Conservation (phyloP, 2,888 invertebrate genomes). For the Troides oblongomaculatus region DNA sequence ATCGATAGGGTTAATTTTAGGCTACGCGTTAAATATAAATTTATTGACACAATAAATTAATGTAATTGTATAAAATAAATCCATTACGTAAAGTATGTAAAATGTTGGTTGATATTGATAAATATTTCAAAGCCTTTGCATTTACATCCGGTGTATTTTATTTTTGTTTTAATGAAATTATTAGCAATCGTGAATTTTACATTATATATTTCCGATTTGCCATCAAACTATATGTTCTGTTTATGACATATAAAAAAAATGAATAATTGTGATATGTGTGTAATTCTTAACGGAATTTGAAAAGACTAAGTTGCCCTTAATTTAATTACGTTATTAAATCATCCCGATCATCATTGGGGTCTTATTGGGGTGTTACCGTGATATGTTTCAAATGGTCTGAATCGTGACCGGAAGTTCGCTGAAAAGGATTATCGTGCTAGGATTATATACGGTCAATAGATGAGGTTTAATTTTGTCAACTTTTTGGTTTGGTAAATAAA, state of each 20-base stretch:
- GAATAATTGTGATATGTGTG: constrained; percentile 28
- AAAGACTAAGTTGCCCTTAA: constrained; percentile 25
- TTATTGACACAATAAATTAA: constrained; percentile 22
- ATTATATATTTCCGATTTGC: too few species aligned
- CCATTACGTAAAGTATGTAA: constrained; percentile 9
- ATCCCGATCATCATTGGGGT: constrained; percentile 13
- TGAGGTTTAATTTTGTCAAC: constrained; percentile 73
- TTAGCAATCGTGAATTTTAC: too few species aligned
- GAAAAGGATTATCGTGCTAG: constrained; percentile 19
- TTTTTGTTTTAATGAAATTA: neutral
- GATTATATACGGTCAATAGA: constrained; percentile 61
- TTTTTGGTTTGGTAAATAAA: constrained; percentile 77
- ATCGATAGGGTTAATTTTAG: constrained; percentile 22
- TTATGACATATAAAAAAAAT: neutral
- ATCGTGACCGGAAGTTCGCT: constrained; percentile 5
- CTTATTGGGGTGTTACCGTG: constrained; percentile 7
- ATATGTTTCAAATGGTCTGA: constrained; percentile 1
- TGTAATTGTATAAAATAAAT: constrained; percentile 16
- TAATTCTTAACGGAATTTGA: constrained; percentile 5
- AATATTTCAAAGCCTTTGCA: constrained; percentile 14
- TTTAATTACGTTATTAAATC: constrained; percentile 9
- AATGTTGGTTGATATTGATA: constrained; percentile 15
- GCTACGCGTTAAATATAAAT: constrained; percentile 10
- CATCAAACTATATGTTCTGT: too few species aligned
- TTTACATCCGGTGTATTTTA: constrained; percentile 12